A percentile compares a stretch with the other conserved stretches of the same genome.
phyloP scores from a whole-genome alignment of 35 echinoderm and acorn worm genomes.

The Lytechinus variegatus region DNA sequence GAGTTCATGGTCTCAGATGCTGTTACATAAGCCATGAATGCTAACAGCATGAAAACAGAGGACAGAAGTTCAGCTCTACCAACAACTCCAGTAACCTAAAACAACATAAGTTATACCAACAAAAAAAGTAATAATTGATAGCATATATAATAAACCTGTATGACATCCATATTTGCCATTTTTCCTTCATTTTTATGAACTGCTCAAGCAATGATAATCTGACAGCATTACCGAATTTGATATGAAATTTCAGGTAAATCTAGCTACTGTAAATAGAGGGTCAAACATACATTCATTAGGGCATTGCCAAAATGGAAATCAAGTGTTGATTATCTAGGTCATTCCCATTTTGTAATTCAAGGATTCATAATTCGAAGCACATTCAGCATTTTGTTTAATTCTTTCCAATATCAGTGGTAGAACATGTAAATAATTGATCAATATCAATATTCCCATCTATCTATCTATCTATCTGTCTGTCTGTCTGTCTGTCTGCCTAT shows the following conservation, averaged over 20 bases:
- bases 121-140: neutral
- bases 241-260: too few species aligned
- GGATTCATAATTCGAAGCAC: too few species aligned
- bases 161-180: too few species aligned
- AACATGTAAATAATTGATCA: neutral
- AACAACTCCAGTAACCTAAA: constrained; percentile 79
- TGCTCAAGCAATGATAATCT: too few species aligned
- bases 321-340: too few species aligned
- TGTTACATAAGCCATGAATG: constrained; percentile 58
- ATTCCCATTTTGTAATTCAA: too few species aligned
- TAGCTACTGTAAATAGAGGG: too few species aligned
- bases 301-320: too few species aligned
- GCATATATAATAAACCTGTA: neutral
- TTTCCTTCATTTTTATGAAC: too few species aligned
- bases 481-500: neutral
- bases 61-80: constrained; percentile 80
- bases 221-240: too few species aligned
- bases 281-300: neutral
- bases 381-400: too few species aligned
- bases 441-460: neutral
- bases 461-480: neutral
- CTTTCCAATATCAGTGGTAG: too few species aligned
- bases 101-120: neutral
- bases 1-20: neutral
- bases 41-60: constrained; percentile 59